These are phyloP conservation scores for Busseola fusca DNA, from an alignment of 2,888 invertebrate species.

Conservation along the genomic window DNA sequence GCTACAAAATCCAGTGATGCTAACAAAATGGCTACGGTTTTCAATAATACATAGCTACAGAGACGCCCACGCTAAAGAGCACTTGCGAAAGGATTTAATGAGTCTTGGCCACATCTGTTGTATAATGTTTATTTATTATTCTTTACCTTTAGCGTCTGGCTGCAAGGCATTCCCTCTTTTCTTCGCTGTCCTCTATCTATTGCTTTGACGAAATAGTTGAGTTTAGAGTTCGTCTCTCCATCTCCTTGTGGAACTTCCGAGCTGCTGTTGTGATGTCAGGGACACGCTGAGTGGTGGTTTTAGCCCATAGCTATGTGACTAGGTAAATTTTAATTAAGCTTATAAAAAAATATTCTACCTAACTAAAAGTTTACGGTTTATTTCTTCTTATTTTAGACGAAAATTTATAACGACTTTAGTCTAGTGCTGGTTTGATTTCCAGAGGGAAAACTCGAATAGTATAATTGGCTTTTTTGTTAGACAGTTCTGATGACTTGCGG, in stretches of 20 bases:
- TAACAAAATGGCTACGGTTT: slow-evolving; percentile 72
- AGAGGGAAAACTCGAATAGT: slow-evolving; percentile 22
- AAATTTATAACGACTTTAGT: slow-evolving; percentile 30
- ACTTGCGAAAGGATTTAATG: slow-evolving; percentile 65
- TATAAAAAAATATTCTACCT: no score
- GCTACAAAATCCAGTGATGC: slow-evolving; percentile 67
- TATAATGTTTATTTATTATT: not conserved
- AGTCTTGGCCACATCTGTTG: slow-evolving; percentile 34
- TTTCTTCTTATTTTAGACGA: not conserved
- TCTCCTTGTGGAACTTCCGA: not conserved
- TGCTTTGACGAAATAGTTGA: not conserved
- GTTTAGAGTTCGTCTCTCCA: not conserved
- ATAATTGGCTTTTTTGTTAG: slow-evolving; percentile 28
- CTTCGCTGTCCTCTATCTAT: not conserved
- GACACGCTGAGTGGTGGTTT: not conserved
- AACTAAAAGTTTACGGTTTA: not conserved
- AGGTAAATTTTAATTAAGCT: no score
- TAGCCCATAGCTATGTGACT: not conserved
- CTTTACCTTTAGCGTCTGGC: not conserved
- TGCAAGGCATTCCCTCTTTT: not conserved
- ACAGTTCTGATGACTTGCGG: not conserved
- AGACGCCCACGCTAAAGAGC: slow-evolving; percentile 63
- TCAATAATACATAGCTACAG: slow-evolving; percentile 64
- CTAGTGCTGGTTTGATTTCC: slow-evolving; percentile 32
- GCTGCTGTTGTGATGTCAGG: not conserved